Evolutionary conservation across 1,140 invertebrate species (phyloP).

Genomic region (Ericerus pela): DNA sequence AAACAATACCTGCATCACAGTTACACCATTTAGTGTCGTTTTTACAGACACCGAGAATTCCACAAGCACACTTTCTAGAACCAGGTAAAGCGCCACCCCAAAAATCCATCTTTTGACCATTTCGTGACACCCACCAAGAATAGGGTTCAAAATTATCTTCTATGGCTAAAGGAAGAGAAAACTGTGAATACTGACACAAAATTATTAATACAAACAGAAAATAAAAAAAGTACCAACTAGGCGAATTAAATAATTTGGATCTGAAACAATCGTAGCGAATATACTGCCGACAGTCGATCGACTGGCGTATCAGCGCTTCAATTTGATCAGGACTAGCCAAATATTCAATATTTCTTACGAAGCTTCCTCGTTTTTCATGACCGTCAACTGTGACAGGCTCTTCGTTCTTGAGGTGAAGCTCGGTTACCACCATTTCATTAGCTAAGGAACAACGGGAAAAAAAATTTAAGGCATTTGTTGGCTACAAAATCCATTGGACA

Average conservation of each 20-base stretch:
- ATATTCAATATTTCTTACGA: slow-evolving; percentile 74
- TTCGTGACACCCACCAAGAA: slow-evolving; percentile 82
- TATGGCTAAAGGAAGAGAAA: no score
- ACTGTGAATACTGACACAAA: neutral
- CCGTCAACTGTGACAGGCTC: slow-evolving; percentile 58
- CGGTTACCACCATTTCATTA: slow-evolving; percentile 59
- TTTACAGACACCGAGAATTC: slow-evolving; percentile 63
- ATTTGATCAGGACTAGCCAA: slow-evolving; percentile 73
- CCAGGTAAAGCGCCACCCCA: slow-evolving; percentile 89
- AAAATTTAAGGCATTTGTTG: neutral
- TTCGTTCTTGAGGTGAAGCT: slow-evolving; percentile 60
- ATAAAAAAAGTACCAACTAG: no score
- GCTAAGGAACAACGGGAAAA: slow-evolving; percentile 28
- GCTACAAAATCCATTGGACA: neutral
- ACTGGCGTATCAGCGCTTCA: slow-evolving; percentile 75
- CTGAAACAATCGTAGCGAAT: slow-evolving; percentile 74
- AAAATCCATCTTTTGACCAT: slow-evolving; percentile 89
- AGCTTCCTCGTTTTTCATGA: slow-evolving; percentile 76
- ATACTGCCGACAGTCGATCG: slow-evolving; percentile 64
- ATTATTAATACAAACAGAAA: neutral
- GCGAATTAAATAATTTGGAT: slow-evolving; percentile 72
- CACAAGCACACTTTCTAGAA: slow-evolving; percentile 84
- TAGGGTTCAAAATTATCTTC: slow-evolving; percentile 51
- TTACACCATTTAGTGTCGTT: slow-evolving; percentile 83
- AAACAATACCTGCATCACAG: slow-evolving; percentile 61